phyloP scores from a whole-genome alignment of 2,113 vertebrate species.

The Boulengeromyrus knoepffleri region DNA sequence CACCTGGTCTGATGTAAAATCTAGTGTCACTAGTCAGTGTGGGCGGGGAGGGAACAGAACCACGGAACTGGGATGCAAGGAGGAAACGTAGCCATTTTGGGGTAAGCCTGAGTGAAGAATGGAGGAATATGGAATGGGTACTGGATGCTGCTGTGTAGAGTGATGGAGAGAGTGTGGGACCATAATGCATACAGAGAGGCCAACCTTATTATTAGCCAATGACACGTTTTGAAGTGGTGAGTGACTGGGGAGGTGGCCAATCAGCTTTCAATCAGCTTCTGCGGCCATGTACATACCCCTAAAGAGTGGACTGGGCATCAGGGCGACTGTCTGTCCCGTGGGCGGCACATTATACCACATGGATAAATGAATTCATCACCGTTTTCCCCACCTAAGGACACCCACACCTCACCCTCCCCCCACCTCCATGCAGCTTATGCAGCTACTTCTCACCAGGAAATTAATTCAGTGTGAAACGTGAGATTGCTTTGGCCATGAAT shows the following conservation, averaged over 20 bases:
- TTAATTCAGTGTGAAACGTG: background rate
- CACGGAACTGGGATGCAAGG: background rate
- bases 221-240: background rate
- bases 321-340: background rate
- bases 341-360: background rate
- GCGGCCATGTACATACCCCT: background rate
- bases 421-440: background rate
- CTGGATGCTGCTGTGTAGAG: background rate
- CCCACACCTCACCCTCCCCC: background rate
- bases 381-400: background rate
- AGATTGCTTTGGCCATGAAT: background rate
- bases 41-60: background rate
- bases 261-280: background rate
- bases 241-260: background rate
- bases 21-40: background rate
- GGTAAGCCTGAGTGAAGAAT: background rate
- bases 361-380: background rate
- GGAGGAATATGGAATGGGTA: background rate
- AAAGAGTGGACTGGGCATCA: background rate
- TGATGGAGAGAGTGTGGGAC: background rate
- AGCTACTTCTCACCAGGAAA: background rate
- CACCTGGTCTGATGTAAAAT: background rate
- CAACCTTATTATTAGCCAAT: background rate
- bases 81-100: background rate
- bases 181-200: background rate